Percentiles rank a stretch among this genome's conserved stretches.
Conservation (phyloP, 2,113 vertebrate genomes). For the Bettongia penicillata region DNA sequence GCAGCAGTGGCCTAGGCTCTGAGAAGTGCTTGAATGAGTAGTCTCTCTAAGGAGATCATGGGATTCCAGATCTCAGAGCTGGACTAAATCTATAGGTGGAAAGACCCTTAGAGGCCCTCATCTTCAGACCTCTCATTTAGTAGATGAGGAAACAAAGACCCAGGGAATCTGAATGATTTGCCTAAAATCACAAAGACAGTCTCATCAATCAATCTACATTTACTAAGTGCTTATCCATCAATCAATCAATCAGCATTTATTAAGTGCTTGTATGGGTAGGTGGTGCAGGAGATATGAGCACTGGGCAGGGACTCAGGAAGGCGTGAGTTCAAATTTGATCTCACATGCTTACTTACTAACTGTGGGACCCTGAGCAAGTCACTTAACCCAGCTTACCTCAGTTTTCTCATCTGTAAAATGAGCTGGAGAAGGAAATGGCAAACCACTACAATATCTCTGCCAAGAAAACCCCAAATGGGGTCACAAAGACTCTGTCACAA, state of each 20-base stretch:
- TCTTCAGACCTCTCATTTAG: not conserved
- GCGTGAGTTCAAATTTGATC: too few relatives aligned
- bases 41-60: not conserved
- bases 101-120: not conserved
- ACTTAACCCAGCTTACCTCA: not conserved
- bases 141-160: not conserved
- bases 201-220: not conserved
- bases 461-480: not conserved
- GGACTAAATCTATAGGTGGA: not conserved
- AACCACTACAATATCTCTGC: not conserved
- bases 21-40: not conserved
- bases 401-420: not conserved
- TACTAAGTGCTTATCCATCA: too few relatives aligned
- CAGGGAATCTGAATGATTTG: not conserved
- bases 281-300: not conserved
- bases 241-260: not conserved
- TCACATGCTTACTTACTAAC: not conserved
- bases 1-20: conserved; percentile 31
- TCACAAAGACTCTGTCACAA: not conserved
- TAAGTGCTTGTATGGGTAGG: not conserved
- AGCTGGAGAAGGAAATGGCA: not conserved
- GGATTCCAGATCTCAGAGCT: not conserved
- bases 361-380: not conserved
- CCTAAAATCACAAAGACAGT: not conserved
- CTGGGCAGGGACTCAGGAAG: not conserved